Evolutionary conservation across 2,888 invertebrate genomes (phyloP).

Genomic region (Nasonia oneida): DNA sequence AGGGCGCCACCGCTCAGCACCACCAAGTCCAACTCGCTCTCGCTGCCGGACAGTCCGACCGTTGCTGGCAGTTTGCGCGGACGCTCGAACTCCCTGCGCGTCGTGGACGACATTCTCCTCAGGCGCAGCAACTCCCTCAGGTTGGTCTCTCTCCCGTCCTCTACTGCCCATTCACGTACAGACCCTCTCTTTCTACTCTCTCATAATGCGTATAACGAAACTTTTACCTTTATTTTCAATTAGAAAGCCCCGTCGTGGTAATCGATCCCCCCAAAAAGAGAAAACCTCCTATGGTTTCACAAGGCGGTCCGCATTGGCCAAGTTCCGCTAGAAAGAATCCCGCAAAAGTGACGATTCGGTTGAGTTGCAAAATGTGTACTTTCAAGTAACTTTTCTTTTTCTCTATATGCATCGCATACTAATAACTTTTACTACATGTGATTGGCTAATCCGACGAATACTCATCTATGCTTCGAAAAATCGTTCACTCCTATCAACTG

Average conservation of each 20-base stretch:
- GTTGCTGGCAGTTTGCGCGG: constrained; percentile 89
- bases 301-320: not conserved
- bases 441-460: not conserved
- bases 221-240: not conserved
- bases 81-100: constrained; percentile 91
- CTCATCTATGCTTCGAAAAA: not conserved
- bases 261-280: constrained; percentile 10
- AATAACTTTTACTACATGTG: too few species aligned
- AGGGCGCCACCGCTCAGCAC: constrained; percentile 89
- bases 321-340: not conserved
- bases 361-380: not conserved
- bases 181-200: not conserved
- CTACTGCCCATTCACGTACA: not conserved
- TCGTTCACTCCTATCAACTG: not conserved
- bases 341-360: not conserved
- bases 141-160: not conserved
- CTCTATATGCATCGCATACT: too few species aligned
- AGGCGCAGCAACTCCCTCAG: constrained; percentile 89
- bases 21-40: constrained; percentile 93
- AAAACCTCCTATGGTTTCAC: not conserved
- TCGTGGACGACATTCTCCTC: constrained; percentile 91
- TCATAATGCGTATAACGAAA: not conserved
- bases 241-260: not conserved
- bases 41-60: constrained; percentile 93
- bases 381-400: not conserved